Base-by-base conservation (phyloP, 2,797 vertebrate species). In the Agapornis canus region DNA sequence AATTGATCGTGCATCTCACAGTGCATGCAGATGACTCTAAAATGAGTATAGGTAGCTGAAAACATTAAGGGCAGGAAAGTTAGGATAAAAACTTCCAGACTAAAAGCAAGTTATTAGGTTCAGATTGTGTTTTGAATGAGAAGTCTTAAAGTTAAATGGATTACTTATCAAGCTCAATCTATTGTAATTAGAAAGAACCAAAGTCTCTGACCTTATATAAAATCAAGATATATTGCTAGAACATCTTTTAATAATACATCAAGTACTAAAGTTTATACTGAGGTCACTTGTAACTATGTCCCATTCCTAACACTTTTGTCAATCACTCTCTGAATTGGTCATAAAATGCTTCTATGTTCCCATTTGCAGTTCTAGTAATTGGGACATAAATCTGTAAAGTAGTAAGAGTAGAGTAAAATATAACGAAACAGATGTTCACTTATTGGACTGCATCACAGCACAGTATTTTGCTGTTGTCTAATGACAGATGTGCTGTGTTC, bases 171-270 rank as follows among this genome's bases (percentile, higher is more conserved):
- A 48, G 13, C 29, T 76, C 48, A 60, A 92, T 75, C 51, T 13
- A 32, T 31, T 76, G 32, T 71, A 82, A 93, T 86, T 56, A 75
- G 54, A 90, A 92, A 68, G 11, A 18, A 71, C 12, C n/a, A 75
- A 29, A 82, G 21, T 79, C 42, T 31, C 82, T 84, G 49, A 87
- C 40, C 71, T 89, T 56, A 43, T 42, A 63, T 23, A 71, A 73
- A 95, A 95, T 69, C 19, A 83, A 72, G 71, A 73, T 31, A 8
- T 61, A 81, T 51, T 83, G 56, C 16, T 90, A 76, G 61, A 87
- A 75, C 18, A 65, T 35, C 20, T 82, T 89, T 93, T 45, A 94
- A 61, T 68, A 93, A 85, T 90, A 54, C 21, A 92, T 80, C 76
- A 91, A 94, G 29, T 45, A 27, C 17, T 13, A 69, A 93, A 89